Base-by-base conservation (phyloP, 2,797 vertebrate species). In the Danio choprae region DNA sequence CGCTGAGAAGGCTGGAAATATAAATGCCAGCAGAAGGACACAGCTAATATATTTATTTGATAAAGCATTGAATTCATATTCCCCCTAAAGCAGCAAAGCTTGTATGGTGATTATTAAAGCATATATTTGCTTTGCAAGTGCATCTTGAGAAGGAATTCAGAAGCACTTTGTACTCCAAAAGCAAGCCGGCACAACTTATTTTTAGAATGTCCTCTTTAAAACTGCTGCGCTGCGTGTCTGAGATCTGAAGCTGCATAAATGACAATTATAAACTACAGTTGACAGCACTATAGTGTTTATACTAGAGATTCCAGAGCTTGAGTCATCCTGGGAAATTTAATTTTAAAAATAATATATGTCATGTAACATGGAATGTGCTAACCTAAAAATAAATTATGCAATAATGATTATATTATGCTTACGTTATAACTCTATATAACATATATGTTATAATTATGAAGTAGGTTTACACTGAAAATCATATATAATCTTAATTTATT, bases 21-120 rank as follows among this genome's bases (percentile, higher is more conserved):
- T 16, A 43, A 8, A 18, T 36, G 43, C 55, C 20, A 60, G 56
- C 6, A 59, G 41, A 59, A 59, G 40, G 20, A 59, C 20, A 58
- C 15, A 73, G 71, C 3, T 73, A 71, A 12, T 9, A 72, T 43
- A 74, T 59, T 48, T 43, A 48, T 73, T 22, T 72, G 51, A 53
- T 40, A 13, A 70, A 72, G 8, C 1, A 13, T 40, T 68, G 53
- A 20, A 22, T 44, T 9, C 11, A 20, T 65, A 1, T 60, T 60
- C 74, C 43, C 18, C 22, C 38, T 71, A 41, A 56, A 15, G 51
- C n/a, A 56, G n/a, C 38, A 72, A 40, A 56, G 12, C 51, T 22
- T n/a, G 12, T 43, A 15, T 9, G 22, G 36, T 22, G 7, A 71
- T 71, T 43, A 15, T 41, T 71, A 71, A 56, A 41, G 38, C 20